A percentile compares a stretch with the other conserved stretches of the same genome.
phyloP scores from a whole-genome alignment of 1,140 invertebrate species.

The Platorchestia sp. region DNA sequence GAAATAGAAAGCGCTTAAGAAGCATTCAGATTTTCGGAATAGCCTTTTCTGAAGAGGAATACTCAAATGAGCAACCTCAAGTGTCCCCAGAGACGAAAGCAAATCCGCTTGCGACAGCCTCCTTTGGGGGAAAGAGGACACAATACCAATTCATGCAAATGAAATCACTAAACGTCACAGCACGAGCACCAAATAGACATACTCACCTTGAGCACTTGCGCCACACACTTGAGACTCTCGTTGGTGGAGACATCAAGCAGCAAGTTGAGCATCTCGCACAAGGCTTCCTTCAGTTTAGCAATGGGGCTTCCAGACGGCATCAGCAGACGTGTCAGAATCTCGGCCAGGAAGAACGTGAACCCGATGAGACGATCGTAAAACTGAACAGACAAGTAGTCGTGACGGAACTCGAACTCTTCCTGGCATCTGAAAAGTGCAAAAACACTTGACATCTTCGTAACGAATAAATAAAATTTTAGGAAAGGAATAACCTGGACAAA shows the following conservation, averaged over 20 bases:
- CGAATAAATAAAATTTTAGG: too few species aligned
- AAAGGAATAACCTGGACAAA: too few species aligned
- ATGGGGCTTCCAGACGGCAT: constrained; percentile 56
- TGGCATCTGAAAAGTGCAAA: constrained; percentile 58
- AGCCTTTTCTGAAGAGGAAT: too few species aligned
- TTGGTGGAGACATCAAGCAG: constrained; percentile 61
- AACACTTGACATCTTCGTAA: not conserved
- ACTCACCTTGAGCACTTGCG: constrained; percentile 65
- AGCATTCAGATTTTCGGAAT: too few species aligned
- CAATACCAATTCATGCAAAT: too few species aligned
- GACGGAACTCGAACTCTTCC: constrained; percentile 62
- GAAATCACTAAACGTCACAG: too few species aligned
- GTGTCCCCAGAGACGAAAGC: too few species aligned
- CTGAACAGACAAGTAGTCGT: constrained; percentile 61
- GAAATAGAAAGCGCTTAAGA: too few species aligned
- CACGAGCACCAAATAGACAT: not conserved
- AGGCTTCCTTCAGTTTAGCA: constrained; percentile 58
- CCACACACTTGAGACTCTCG: constrained; percentile 64
- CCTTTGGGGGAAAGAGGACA: too few species aligned
- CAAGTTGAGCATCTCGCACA: constrained; percentile 61
- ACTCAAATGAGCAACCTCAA: too few species aligned
- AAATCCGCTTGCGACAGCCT: too few species aligned
- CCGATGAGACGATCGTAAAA: constrained; percentile 59
- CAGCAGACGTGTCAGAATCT: constrained; percentile 62
- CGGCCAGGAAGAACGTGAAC: constrained; percentile 65